Evolutionary conservation across 2,888 invertebrate genomes (phyloP), one percentile per base, ranked within the genome.

Genomic region (Eristalinus aeneus): DNA sequence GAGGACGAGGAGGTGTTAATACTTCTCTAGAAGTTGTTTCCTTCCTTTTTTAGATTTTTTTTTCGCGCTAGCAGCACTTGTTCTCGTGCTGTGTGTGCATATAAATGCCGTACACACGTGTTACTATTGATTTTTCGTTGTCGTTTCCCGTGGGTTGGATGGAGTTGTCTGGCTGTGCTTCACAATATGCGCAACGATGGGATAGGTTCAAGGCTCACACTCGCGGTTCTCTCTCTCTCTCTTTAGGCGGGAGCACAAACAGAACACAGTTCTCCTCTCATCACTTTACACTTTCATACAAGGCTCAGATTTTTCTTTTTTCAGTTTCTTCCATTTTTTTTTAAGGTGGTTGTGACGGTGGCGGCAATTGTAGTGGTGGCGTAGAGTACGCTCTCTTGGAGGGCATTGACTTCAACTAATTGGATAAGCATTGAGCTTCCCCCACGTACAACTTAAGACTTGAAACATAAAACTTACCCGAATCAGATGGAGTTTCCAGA

Each of bases 401-500:
- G 86, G 86, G 58, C 86, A 78, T 82, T 82, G 86, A 86, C 86
- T 56, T 73, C 68, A 46, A 16, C 63, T 85, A 85, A 85, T 85
- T 81, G 85, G 85, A 85, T 85, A 68, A 76, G 72, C 71, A 75
- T 20, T 84, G 69, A 69, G 65, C 32, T 16, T n/a, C 39, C 58
- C 27, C 16, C 16, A 58, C 54, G 12, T 8, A 63, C 22, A 54
- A 4, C 23, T 23, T 12, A n/a, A 32, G 64, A 68, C 31, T 58
- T 22, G 10, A 46, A 61, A 79, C 22, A 71, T 85, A 65, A 27
- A 86, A 92, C 96, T 96, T 93, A 95, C 97, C 97, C 88, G 97
- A 97, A 94, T 97, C 97, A 56, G 97, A 97, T 75, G 97, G 97
- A 88, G 97, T 97, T 91, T 97, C 97, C 31, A 97, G 95, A 89